These are phyloP conservation scores for Eutrigla gurnardus DNA, from an alignment of 2,797 vertebrate species.

Conservation along the genomic window DNA sequence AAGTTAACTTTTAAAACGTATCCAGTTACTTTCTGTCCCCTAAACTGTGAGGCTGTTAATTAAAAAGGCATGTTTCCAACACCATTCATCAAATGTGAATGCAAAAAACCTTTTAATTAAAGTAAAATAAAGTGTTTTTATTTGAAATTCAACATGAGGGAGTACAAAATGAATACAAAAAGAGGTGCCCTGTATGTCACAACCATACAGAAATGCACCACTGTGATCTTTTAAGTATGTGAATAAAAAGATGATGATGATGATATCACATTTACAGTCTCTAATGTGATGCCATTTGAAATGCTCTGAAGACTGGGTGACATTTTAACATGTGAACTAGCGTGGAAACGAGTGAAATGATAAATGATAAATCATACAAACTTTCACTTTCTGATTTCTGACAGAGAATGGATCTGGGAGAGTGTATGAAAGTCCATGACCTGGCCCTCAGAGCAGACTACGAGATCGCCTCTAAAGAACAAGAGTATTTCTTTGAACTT, in stretches of 20 bases:
- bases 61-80: background rate
- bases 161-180: background rate
- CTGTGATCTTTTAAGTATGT: no score
- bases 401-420: conserved; percentile 99
- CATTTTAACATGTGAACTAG: background rate
- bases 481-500: conserved; percentile 99
- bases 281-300: background rate
- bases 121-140: background rate
- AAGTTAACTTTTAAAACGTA: conserved; percentile 1
- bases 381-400: conserved; percentile 30
- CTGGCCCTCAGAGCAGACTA: conserved; percentile 97
- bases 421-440: conserved; percentile 97
- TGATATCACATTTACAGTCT: background rate
- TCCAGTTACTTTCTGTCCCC: background rate
- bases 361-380: background rate
- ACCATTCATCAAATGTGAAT: background rate
- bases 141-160: background rate
- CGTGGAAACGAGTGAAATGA: background rate
- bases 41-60: background rate
- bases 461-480: conserved; percentile 98
- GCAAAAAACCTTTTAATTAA: background rate
- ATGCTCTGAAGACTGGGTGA: background rate
- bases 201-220: background rate
- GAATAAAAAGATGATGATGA: no score
- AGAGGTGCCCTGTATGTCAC: background rate